These are phyloP conservation scores for Eulithis testata DNA, from an alignment of 2,888 invertebrate species.

Conservation along the genomic window DNA sequence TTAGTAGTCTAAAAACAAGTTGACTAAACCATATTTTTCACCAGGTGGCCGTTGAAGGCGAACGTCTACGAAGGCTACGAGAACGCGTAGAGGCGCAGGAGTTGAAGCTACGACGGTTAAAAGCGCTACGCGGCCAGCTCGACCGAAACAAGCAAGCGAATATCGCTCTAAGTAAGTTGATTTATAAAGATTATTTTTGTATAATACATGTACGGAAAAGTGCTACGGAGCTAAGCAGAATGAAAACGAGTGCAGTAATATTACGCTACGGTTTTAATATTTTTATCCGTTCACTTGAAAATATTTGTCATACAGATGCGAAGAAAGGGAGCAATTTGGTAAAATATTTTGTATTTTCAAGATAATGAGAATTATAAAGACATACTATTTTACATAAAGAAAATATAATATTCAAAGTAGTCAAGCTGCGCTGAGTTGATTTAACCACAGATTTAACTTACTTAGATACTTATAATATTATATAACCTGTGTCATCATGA, in stretches of 20 bases:
- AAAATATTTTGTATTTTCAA: too few relatives aligned
- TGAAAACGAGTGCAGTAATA: not conserved
- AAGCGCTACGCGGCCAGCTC: conserved; percentile 96
- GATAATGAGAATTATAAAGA: too few relatives aligned
- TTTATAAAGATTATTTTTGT: conserved; percentile 1
- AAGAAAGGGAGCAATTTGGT: too few relatives aligned
- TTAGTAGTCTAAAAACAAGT: not conserved
- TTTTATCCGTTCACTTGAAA: not conserved
- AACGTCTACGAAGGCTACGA: conserved; percentile 92
- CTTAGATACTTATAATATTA: too few relatives aligned
- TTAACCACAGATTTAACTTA: too few relatives aligned
- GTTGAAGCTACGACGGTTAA: conserved; percentile 94
- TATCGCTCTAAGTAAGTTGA: conserved; percentile 94
- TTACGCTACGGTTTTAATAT: not conserved
- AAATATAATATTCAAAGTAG: too few relatives aligned
- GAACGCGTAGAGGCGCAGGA: conserved; percentile 98
- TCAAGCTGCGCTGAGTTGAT: too few relatives aligned
- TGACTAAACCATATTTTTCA: conserved; percentile 24
- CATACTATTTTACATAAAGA: too few relatives aligned
- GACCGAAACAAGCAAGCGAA: conserved; percentile 96
- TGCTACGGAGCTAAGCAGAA: not conserved
- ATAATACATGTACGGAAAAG: not conserved
- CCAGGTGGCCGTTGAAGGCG: conserved; percentile 93
- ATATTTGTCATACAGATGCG: too few relatives aligned
- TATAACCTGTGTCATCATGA: too few relatives aligned